Percentiles rank a stretch among this genome's conserved stretches.
Evolutionary conservation across 2,797 vertebrate species (phyloP).

Genomic region (Microctenopoma stevenorrisi): DNA sequence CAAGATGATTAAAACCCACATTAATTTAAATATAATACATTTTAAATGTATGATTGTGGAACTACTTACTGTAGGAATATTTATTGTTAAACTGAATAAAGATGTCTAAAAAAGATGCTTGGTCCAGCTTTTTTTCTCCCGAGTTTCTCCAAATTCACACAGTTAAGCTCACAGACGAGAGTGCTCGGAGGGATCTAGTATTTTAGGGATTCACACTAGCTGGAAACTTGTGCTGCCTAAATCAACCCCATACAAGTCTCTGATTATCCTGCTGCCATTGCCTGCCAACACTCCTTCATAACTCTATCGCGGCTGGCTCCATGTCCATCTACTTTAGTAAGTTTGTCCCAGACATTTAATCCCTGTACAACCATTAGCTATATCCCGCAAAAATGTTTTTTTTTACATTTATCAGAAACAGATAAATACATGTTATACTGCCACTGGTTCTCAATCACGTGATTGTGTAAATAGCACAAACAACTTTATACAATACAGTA

Average conservation of each 20-base stretch:
- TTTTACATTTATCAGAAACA: slow-evolving; percentile 1
- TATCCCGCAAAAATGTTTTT: neutral
- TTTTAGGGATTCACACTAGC: slow-evolving; percentile 29
- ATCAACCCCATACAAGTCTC: slow-evolving; percentile 18
- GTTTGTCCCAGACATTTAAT: slow-evolving; percentile 1
- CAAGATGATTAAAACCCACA: neutral
- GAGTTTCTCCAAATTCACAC: slow-evolving; percentile 6
- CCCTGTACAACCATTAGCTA: neutral
- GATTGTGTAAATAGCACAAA: neutral
- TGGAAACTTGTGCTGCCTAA: slow-evolving; percentile 1
- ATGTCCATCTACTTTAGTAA: slow-evolving; percentile 1
- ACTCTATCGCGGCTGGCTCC: slow-evolving; percentile 15
- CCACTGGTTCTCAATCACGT: neutral
- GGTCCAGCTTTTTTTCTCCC: neutral
- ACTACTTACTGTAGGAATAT: neutral
- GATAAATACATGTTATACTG: neutral
- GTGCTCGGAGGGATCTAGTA: slow-evolving; percentile 3
- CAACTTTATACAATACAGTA: neutral
- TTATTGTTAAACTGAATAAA: neutral
- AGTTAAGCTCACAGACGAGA: slow-evolving; percentile 6
- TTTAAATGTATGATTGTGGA: neutral
- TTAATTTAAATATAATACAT: neutral
- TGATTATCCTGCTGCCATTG: slow-evolving; percentile 12
- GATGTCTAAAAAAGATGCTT: neutral
- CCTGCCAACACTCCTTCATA: slow-evolving; percentile 5